These are phyloP conservation scores for Campoletis sonorensis DNA, from an alignment of 1,140 invertebrate species.

Conservation along the genomic window DNA sequence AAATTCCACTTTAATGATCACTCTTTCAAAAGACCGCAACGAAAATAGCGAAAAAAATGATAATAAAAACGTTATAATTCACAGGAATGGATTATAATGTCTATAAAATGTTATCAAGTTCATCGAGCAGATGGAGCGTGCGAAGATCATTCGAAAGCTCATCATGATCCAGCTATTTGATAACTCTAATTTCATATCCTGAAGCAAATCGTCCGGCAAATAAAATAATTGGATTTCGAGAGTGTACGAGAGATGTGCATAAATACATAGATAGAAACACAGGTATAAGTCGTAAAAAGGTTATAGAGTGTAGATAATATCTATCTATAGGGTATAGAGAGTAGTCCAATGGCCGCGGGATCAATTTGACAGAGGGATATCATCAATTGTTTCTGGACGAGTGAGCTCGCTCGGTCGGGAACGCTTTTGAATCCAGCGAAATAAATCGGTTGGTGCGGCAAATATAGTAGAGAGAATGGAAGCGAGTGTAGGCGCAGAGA, in stretches of 20 bases:
- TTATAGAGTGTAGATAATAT: neutral
- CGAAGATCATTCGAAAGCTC: neutral
- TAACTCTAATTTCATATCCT: neutral
- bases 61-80: too few species aligned
- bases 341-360: neutral
- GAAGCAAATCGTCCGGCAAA: neutral
- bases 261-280: neutral
- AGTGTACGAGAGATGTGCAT: neutral
- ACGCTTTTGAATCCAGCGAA: conserved; percentile 37
- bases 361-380: conserved; percentile 29
- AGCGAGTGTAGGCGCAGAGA: neutral
- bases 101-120: too few species aligned
- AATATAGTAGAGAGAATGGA: conserved; percentile 25
- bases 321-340: neutral
- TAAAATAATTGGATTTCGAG: neutral
- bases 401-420: conserved; percentile 16
- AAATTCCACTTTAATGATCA: neutral
- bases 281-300: neutral
- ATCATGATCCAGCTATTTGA: neutral
- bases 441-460: conserved; percentile 29
- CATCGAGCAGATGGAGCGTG: too few species aligned
- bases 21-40: neutral
- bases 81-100: too few species aligned
- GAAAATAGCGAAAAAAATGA: too few species aligned
- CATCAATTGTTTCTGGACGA: conserved; percentile 44